phyloP scores from a whole-genome alignment of 2,888 invertebrate species.

The Therioaphis trifolii region DNA sequence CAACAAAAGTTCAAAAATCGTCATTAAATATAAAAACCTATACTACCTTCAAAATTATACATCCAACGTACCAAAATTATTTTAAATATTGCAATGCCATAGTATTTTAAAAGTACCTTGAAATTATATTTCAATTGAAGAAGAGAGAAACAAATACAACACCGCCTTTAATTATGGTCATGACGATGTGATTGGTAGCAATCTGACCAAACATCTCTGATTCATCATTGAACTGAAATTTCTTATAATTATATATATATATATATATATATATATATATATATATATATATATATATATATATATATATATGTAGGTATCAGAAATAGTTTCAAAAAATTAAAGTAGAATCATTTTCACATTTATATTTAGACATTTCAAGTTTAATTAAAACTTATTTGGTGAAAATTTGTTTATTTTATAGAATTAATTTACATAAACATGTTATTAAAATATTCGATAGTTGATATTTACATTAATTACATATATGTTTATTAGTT shows the following conservation, averaged over 20 bases:
- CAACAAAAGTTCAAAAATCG: no score
- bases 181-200: conserved; percentile 13
- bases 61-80: background rate
- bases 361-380: background rate
- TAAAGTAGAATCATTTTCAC: no score
- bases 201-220: conserved; percentile 39
- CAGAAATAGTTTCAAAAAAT: no score
- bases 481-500: background rate
- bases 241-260: background rate
- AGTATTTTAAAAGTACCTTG: conserved; percentile 25
- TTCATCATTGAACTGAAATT: conserved; percentile 16
- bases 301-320: no score
- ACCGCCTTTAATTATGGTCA: conserved; percentile 39
- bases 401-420: background rate
- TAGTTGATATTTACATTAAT: background rate
- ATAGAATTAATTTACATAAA: conserved; percentile 2
- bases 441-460: background rate
- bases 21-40: background rate
- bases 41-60: no score
- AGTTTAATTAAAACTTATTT: background rate
- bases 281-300: no score
- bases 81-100: background rate
- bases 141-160: conserved; percentile 7
- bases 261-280: no score
- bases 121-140: conserved; percentile 9